Evolutionary conservation across 37 sponge, comb jelly and placozoan genomes (phyloP), one percentile per base, ranked within the genome.

Genomic region (Diacarnus erythraeanus): DNA sequence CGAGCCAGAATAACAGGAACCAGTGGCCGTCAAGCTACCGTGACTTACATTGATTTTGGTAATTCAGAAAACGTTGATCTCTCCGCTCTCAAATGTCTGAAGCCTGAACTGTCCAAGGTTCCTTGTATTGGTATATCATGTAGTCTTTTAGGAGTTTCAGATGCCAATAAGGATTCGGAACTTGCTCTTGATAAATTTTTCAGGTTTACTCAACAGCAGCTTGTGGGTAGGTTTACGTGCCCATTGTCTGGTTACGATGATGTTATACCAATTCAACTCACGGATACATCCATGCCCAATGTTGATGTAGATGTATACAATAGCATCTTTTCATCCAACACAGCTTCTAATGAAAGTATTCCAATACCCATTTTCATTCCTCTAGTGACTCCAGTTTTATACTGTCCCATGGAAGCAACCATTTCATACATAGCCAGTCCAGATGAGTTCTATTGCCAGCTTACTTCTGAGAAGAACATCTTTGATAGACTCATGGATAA

Each of bases 21-120:
- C 31, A 26, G 31, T 3, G 75, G 64, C 0, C 38, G 36, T 0
- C 51, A 41, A 29, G 68, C 21, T 34, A 64, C 66, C 2, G 89
- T 92, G 34, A 35, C 34, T 1, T 91, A 69, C 67, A 63, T 91
- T 25, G 91, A 91, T 47, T 91, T 77, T 64, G 84, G 83, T 5
- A 74, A 84, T 40, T 43, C 78, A 27, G 91, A 86, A 41, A n/a
- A 22, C 5, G 47, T 75, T 17, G 38, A 25, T 1, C 2, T 64
- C 8, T 59, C 71, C 1, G 35, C 42, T 29, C 47, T 77, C 21
- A 78, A 57, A 25, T 31, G 2, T 4, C 57, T 92, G 37, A 23
- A 38, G 30, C 56, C 58, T 10, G 76, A 85, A 31, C 83, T 80
- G 34, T 30, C 63, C 23, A 40, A 15, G 9, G 22, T 80, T n/a